A percentile compares a stretch with the other conserved stretches of the same genome.
These are phyloP conservation scores for Fragum fragum DNA, from an alignment of 2,888 invertebrate genomes.

Conservation along the genomic window DNA sequence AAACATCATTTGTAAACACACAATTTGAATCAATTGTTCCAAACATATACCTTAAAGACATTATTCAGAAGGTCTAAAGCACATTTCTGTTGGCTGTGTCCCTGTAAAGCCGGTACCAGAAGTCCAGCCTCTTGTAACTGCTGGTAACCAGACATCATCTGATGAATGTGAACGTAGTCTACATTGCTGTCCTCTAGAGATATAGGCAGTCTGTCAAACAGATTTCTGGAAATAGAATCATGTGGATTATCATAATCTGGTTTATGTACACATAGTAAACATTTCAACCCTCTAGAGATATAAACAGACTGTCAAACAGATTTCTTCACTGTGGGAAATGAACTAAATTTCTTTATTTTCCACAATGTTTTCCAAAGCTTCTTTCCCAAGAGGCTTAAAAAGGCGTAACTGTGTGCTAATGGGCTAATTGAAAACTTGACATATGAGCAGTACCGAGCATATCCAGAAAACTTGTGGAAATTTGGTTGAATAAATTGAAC, in stretches of 20 bases:
- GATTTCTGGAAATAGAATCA: constrained; percentile 64
- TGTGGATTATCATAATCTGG: no score
- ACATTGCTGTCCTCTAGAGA: constrained; percentile 62
- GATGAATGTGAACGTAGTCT: constrained; percentile 73
- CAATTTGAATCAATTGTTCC: no score
- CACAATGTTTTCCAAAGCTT: no score
- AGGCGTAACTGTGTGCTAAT: no score
- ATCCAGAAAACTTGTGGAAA: no score
- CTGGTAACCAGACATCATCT: constrained; percentile 78
- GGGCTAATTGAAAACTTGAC: no score
- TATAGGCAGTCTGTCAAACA: constrained; percentile 73
- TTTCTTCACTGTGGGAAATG: no score
- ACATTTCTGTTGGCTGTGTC: constrained; percentile 47
- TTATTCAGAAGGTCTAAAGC: constrained; percentile 73
- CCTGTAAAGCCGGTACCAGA: constrained; percentile 63
- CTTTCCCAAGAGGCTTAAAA: no score
- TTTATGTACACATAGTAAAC: constrained; percentile 68
- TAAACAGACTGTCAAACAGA: constrained; percentile 70
- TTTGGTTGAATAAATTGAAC: no score
- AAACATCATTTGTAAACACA: no score
- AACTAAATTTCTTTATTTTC: no score
- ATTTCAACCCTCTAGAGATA: constrained; percentile 65
- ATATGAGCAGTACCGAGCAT: no score
- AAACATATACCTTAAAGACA: constrained; percentile 70
- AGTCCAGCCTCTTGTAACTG: constrained; percentile 76